Base-by-base conservation (phyloP, 1,140 invertebrate species). In the Nylanderia fulva region DNA sequence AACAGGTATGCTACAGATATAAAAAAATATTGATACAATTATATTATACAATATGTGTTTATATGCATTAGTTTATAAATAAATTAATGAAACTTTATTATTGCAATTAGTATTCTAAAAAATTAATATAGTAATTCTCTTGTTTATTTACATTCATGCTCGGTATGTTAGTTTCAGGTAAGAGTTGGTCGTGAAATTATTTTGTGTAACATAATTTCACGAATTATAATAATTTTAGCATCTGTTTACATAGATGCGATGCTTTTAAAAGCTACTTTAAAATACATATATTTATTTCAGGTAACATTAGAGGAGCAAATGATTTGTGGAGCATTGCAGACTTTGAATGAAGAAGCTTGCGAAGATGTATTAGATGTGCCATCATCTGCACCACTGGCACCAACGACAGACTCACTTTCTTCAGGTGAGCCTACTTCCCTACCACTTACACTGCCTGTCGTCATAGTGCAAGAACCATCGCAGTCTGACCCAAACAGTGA, bases 271-370 rank as follows among this genome's bases (percentile, higher is more conserved):
- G 15, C 18, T 15, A 13, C 0, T 61, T 6, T 80, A n/a, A 66
- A 66, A 15, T 29, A 0, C 27, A 3, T 54, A 21, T 29, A 63
- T 5, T 48, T 90, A 18, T 91, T 90, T 33, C 88, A 98, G 98
- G 98, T 99, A 48, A 98, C 98, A 0, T 95, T 99, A 84, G 98
- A 99, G 94, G 98, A 99, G 92, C 98, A 98, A 94, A 98, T 98
- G 97, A 98, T 99, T 88, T 98, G 98, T 93, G 98, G 98, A 80
- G 98, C 98, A 0, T 94, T 99, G 45, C 98, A 98, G 94, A 98
- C 98, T 0, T 95, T 99, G 4, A 99, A 98, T 92, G 98, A 99
- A 95, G 98, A 98, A 94, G 98, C 98, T 0, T 96, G 97, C 93
- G 98, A 99, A 94, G 98, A 99, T 95, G 97, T 98, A 27, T 92